Base-by-base conservation (phyloP, 1,140 invertebrate species). In the Drosophila obscura region DNA sequence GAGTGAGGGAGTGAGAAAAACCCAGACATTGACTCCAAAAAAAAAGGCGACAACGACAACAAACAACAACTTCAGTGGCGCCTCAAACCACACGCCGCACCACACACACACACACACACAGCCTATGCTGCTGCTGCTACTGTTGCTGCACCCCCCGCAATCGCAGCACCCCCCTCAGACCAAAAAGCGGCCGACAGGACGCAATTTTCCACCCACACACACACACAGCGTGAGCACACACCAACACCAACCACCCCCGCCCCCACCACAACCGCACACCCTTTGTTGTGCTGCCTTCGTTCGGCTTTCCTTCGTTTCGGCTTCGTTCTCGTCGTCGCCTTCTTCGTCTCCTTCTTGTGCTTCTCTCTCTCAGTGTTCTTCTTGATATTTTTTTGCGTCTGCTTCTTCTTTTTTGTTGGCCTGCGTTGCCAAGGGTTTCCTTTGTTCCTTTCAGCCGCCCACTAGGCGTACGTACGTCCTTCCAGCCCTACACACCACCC, bases 391-490 rank as follows among this genome's bases (percentile, higher is more conserved):
- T 81, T 73, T 77, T 69, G 50, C 68, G 66, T 69, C 66, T 85
- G 64, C 61, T 64, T 80, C 73, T 71, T 73, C 80, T 79, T 76
- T 75, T 73, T 85, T 85, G 81, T 75, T 78, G 81, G 72, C 77
- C 81, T 85, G 84, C 89, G 89, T 90, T 91, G 84, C 89, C 74
- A 91, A 87, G 84, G 84, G 89, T 90, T 91, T 91, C 76, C 89
- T 91, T 91, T 91, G 89, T 91, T 90, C 66, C 66, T 55, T 39
- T 49, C 71, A 55, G 57, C 53, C 59, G 52, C 52, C 68, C 56
- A 48, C 39, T 15, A 60, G 19, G 44, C 55, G 35, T 19, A 1
- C 19, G 19, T 19, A 19, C 19, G 19, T 50, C 41, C 44, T 48
- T 8, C 39, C 22, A 8, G 16, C 46, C 5, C 22, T 9, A 3